phyloP scores from a whole-genome alignment of 2,797 vertebrate species.

The Pseudopleuronectes americanus region DNA sequence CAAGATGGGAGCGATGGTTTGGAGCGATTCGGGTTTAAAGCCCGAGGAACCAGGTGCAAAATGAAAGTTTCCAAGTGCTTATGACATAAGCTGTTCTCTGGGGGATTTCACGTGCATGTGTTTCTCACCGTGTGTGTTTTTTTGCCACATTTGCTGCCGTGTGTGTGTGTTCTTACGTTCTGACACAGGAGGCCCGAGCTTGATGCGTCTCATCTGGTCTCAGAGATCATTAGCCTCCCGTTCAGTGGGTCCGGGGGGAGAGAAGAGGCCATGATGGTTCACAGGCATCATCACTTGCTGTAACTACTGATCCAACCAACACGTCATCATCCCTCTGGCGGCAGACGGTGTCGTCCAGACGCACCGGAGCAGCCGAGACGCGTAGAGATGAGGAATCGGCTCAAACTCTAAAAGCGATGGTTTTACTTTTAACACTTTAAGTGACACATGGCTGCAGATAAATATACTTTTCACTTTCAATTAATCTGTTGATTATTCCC shows the following conservation, averaged over 20 bases:
- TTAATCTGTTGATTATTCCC: too few species aligned
- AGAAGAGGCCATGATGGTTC: conserved; percentile 64
- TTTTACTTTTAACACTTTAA: neutral
- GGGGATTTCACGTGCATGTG: conserved; percentile 12
- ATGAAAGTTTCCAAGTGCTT: neutral
- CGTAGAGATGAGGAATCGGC: neutral
- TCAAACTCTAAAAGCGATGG: neutral
- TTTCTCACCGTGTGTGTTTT: neutral
- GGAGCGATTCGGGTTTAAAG: neutral
- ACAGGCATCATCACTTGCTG: conserved; percentile 58
- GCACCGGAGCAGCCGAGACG: neutral
- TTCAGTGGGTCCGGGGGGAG: conserved; percentile 51
- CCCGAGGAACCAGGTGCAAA: conserved; percentile 17
- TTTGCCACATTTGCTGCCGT: neutral
- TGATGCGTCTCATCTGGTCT: conserved; percentile 69
- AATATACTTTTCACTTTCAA: neutral
- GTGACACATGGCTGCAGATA: neutral
- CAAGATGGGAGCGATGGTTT: neutral
- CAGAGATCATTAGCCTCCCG: conserved; percentile 68
- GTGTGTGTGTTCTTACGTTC: neutral
- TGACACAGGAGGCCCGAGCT: conserved; percentile 37
- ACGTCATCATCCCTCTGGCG: conserved; percentile 41
- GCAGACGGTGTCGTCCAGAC: neutral
- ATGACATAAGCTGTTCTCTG: conserved; percentile 1
- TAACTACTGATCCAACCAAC: conserved; percentile 58